These are phyloP conservation scores for Drosophila kohkoa DNA, from an alignment of 1,140 invertebrate species.

Conservation along the genomic window DNA sequence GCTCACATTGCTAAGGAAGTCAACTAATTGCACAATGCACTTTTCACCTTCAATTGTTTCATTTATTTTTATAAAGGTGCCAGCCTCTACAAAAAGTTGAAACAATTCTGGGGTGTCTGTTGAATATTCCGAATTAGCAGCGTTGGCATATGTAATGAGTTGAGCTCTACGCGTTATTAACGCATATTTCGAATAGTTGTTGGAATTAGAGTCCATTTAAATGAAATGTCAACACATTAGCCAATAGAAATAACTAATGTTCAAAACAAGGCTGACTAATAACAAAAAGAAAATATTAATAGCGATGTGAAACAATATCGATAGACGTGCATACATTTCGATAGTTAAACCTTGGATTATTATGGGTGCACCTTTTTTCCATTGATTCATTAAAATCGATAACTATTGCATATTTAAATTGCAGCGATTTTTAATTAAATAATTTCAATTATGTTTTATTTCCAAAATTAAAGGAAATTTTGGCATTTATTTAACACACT, in stretches of 20 bases:
- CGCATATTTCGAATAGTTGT: slow-evolving; percentile 41
- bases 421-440: no score
- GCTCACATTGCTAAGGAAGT: slow-evolving; percentile 37
- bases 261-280: slow-evolving; percentile 47
- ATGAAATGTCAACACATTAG: slow-evolving; percentile 20
- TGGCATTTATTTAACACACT: no score
- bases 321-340: slow-evolving; percentile 14
- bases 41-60: slow-evolving; percentile 32
- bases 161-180: slow-evolving; percentile 35
- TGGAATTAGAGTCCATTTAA: slow-evolving; percentile 43
- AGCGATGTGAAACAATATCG: slow-evolving; percentile 14
- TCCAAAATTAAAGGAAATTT: no score
- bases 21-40: slow-evolving; percentile 58
- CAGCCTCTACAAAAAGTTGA: slow-evolving; percentile 37
- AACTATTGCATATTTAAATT: no score
- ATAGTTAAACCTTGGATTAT: not conserved
- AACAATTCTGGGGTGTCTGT: not conserved
- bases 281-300: slow-evolving; percentile 33
- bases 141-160: slow-evolving; percentile 16
- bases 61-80: slow-evolving; percentile 53
- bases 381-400: not conserved
- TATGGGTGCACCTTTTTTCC: not conserved
- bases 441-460: no score
- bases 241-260: slow-evolving; percentile 21
- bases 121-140: slow-evolving; percentile 11